Percentiles rank a stretch among this genome's conserved stretches.
Evolutionary conservation across 2,113 vertebrate species (phyloP).

Genomic region (Hippolais icterina): DNA sequence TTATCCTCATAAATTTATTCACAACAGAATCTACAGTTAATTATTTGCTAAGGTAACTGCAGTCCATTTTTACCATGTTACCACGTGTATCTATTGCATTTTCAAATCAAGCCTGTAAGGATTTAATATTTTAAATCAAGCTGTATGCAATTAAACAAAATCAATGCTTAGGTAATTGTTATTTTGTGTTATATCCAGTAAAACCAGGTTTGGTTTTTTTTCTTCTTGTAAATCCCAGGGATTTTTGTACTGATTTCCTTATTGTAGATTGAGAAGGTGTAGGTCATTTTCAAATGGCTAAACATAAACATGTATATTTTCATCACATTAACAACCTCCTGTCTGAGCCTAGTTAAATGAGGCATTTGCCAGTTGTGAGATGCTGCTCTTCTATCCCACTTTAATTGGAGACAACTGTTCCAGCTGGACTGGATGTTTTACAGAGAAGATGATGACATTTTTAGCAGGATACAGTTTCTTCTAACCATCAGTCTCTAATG

Average conservation of each 20-base stretch:
- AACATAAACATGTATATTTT: conserved; percentile 15
- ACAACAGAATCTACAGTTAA: not conserved
- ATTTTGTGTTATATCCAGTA: not conserved
- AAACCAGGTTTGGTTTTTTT: not conserved
- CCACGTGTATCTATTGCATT: not conserved
- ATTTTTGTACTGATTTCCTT: not conserved
- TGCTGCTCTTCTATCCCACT: not conserved
- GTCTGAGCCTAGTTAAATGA: not conserved
- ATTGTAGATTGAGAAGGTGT: not conserved
- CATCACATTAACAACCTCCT: not conserved
- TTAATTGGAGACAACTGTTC: conserved; percentile 32
- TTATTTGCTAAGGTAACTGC: conserved; percentile 10
- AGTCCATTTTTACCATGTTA: not conserved
- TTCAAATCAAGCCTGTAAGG: not conserved
- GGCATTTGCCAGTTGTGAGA: not conserved
- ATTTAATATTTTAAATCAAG: not conserved
- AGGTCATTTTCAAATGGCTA: not conserved
- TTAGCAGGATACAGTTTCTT: conserved; percentile 10
- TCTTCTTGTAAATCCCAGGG: not conserved
- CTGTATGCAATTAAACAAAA: not conserved
- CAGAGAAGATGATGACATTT: not conserved
- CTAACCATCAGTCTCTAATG: conserved; percentile 30
- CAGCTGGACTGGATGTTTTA: conserved; percentile 20
- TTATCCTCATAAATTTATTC: not conserved
- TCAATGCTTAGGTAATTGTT: not conserved